Evolutionary conservation across 2,888 invertebrate species (phyloP).

Genomic region (Endotricha flammealis): DNA sequence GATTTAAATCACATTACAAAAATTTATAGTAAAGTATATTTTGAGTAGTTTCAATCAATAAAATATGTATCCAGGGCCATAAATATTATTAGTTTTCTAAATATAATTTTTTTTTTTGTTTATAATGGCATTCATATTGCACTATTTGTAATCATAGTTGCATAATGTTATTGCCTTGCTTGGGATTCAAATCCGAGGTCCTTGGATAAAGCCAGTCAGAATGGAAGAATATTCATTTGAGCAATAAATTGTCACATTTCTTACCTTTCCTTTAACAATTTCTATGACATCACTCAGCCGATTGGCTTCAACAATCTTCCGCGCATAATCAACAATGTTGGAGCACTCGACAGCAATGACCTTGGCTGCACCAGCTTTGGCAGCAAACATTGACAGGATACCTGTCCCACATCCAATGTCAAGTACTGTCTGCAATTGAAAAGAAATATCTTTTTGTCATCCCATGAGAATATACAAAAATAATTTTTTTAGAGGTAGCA

Average conservation of each 20-base stretch:
- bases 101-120: too few relatives aligned
- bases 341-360: slow-evolving; percentile 99
- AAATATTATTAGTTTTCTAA: too few relatives aligned
- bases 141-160: too few relatives aligned
- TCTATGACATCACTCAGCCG: slow-evolving; percentile 87
- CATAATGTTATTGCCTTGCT: too few relatives aligned
- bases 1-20: slow-evolving; percentile 1
- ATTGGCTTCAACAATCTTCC: slow-evolving; percentile 94
- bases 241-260: slow-evolving; percentile 7
- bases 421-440: slow-evolving; percentile 81
- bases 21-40: neutral
- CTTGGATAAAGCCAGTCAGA: too few relatives aligned
- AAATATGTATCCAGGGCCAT: too few relatives aligned
- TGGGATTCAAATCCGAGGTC: too few relatives aligned
- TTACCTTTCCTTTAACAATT: slow-evolving; percentile 89
- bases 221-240: too few relatives aligned
- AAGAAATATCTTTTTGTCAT: neutral
- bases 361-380: slow-evolving; percentile 96
- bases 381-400: slow-evolving; percentile 99
- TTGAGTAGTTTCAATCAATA: too few relatives aligned
- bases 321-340: slow-evolving; percentile 98
- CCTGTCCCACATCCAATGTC: slow-evolving; percentile 99
- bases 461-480: too few relatives aligned
- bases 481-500: too few relatives aligned
- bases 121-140: too few relatives aligned